These are phyloP conservation scores for Drosophila testacea DNA, from an alignment of 2,888 invertebrate genomes.

Conservation along the genomic window DNA sequence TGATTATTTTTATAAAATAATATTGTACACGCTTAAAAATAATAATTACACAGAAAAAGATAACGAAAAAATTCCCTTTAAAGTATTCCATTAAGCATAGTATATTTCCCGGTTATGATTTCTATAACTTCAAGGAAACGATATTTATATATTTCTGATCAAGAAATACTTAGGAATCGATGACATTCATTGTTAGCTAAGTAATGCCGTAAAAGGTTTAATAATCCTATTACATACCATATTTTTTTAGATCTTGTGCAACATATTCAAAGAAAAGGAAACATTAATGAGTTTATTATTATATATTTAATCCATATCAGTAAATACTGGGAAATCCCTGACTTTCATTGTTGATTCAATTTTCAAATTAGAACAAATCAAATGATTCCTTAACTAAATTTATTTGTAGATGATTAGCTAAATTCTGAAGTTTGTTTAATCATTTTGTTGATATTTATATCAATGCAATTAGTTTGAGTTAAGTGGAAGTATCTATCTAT, in stretches of 20 bases:
- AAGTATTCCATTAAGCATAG: background rate
- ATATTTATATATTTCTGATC: too few relatives aligned
- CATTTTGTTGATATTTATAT: conserved; percentile 5
- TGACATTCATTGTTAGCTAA: too few relatives aligned
- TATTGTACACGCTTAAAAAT: background rate
- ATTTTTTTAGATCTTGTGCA: background rate
- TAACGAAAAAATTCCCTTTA: background rate
- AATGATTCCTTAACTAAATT: background rate
- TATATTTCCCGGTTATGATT: too few relatives aligned
- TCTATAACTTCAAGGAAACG: too few relatives aligned
- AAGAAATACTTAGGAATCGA: too few relatives aligned
- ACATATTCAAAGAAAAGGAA: background rate
- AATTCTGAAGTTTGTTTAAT: conserved; percentile 4
- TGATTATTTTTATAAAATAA: background rate
- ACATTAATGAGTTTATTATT: background rate
- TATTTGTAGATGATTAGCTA: conserved; percentile 7
- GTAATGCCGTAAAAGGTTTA: too few relatives aligned
- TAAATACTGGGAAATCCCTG: too few relatives aligned
- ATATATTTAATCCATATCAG: background rate
- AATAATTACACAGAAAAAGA: background rate
- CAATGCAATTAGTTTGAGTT: conserved; percentile 20
- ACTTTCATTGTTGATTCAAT: too few relatives aligned
- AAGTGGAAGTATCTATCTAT: conserved; percentile 9
- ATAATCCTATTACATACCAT: background rate
- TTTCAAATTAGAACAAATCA: too few relatives aligned